phyloP scores from a whole-genome alignment of 2,797 vertebrate species.

The Pogoniulus pusillus region DNA sequence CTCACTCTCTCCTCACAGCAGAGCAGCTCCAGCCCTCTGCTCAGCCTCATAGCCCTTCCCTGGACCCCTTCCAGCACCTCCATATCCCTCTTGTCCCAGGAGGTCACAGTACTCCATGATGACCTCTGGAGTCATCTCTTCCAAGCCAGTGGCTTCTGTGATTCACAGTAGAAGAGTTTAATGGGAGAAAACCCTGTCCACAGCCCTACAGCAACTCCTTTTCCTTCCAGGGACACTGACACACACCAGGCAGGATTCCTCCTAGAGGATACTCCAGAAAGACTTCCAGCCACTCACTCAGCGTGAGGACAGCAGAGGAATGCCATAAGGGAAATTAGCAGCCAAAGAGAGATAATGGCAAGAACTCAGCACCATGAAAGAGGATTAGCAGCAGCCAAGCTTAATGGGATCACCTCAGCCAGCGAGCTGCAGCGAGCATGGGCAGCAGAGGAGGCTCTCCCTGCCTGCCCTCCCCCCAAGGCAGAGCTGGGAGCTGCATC shows the following conservation, averaged over 20 bases:
- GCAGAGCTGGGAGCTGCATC: not conserved
- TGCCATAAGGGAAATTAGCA: conserved; percentile 1
- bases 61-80: too few species aligned
- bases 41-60: too few species aligned
- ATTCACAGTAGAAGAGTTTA: not conserved
- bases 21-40: too few species aligned
- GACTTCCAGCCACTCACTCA: not conserved
- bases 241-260: not conserved
- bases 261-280: not conserved
- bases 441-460: not conserved
- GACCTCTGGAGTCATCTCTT: too few species aligned
- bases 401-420: conserved; percentile 25
- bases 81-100: too few species aligned
- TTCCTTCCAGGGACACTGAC: not conserved
- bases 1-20: too few species aligned
- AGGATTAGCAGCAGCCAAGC: conserved; percentile 31
- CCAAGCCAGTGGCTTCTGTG: too few species aligned
- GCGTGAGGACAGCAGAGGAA: not conserved
- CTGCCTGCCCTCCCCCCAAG: not conserved
- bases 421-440: not conserved
- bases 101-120: too few species aligned
- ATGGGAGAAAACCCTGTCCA: not conserved
- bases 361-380: conserved; percentile 16
- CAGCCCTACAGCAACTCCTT: not conserved
- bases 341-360: conserved; percentile 36